Evolutionary conservation across 2,797 vertebrate genomes (phyloP).

Genomic region (Oreonectes daqikongensis): DNA sequence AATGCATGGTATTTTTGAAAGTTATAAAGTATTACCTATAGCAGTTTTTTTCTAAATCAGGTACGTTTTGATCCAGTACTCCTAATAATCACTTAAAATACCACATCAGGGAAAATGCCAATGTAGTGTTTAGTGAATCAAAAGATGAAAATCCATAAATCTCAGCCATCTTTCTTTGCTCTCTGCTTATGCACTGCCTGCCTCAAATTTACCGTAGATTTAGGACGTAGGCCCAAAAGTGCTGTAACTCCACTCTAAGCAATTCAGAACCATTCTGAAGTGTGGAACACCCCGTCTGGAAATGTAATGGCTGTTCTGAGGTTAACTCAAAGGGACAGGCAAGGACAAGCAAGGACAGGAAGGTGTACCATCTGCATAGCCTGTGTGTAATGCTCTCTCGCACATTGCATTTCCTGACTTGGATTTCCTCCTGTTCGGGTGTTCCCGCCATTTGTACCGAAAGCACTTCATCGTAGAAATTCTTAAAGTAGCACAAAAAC

Average conservation of each 20-base stretch:
- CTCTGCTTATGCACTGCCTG: slow-evolving; percentile 89
- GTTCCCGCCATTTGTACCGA: slow-evolving; percentile 70
- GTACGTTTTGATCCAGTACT: slow-evolving; percentile 85
- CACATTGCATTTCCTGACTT: slow-evolving; percentile 55
- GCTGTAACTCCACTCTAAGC: slow-evolving; percentile 80
- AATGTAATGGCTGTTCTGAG: slow-evolving; percentile 54
- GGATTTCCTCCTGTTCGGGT: slow-evolving; percentile 68
- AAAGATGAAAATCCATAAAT: slow-evolving; percentile 70
- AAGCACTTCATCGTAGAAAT: slow-evolving; percentile 83
- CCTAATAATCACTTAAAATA: slow-evolving; percentile 84
- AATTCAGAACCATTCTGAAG: slow-evolving; percentile 75
- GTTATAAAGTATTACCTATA: slow-evolving; percentile 85
- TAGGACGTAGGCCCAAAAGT: slow-evolving; percentile 80
- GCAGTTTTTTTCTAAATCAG: slow-evolving; percentile 84
- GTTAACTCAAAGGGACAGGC: slow-evolving; percentile 51
- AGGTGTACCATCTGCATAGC: slow-evolving; percentile 55
- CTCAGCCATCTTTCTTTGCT: slow-evolving; percentile 78
- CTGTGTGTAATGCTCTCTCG: slow-evolving; percentile 54
- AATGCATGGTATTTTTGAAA: slow-evolving; percentile 91
- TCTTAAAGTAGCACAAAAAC: slow-evolving; percentile 87
- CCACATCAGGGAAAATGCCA: slow-evolving; percentile 91
- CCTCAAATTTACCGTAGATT: slow-evolving; percentile 83
- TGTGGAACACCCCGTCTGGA: slow-evolving; percentile 69
- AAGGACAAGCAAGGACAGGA: slow-evolving; percentile 45
- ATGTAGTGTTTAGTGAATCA: slow-evolving; percentile 79